A percentile compares a stretch with the other conserved stretches of the same genome.
These are phyloP conservation scores for Brachionus plicatilis DNA, from an alignment of 1,140 invertebrate genomes.

Conservation along the genomic window DNA sequence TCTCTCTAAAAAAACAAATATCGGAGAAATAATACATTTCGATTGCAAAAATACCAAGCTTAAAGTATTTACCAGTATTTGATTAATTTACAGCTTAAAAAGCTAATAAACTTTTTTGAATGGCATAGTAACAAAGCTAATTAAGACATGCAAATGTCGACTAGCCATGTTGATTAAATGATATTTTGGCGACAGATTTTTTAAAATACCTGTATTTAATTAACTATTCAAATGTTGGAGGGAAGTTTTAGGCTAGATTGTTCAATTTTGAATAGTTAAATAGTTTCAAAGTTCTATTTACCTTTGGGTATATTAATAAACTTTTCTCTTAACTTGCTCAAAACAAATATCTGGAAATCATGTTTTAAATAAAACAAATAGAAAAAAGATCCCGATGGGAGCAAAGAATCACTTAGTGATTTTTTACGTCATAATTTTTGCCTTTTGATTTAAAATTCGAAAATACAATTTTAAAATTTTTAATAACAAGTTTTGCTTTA, in stretches of 20 bases:
- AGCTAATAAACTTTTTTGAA: background rate
- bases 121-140: background rate
- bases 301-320: background rate
- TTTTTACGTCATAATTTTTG: too few relatives aligned
- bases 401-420: too few relatives aligned
- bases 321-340: background rate
- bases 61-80: background rate
- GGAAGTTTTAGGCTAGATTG: background rate
- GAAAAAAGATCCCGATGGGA: background rate
- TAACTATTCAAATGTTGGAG: background rate
- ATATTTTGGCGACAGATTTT: background rate
- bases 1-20: background rate
- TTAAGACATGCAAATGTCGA: background rate
- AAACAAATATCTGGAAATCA: conserved; percentile 25
- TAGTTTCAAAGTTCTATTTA: background rate
- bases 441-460: too few relatives aligned
- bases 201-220: background rate
- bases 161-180: background rate
- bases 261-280: background rate
- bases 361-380: background rate
- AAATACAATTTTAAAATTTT: too few relatives aligned
- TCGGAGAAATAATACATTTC: background rate
- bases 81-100: background rate
- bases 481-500: too few relatives aligned
- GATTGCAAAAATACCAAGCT: background rate